Percentiles rank a stretch among this genome's conserved stretches.
phyloP scores from a whole-genome alignment of 2,888 invertebrate genomes.

The Eupithecia dodoneata region DNA sequence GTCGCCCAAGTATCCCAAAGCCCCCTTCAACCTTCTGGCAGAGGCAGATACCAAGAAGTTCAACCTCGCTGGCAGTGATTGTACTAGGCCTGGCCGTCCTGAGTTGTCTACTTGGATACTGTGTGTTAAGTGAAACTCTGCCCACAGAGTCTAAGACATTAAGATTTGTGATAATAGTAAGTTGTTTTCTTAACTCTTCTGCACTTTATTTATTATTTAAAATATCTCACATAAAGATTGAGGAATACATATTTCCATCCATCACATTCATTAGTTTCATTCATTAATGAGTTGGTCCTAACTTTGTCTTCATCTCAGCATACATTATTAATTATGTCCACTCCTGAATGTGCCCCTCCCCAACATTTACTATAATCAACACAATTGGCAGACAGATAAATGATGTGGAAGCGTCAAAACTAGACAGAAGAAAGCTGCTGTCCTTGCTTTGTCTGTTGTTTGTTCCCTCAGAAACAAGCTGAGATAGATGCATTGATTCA shows the following conservation, averaged over 20 bases:
- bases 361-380: neutral
- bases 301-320: too few species aligned
- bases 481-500: neutral
- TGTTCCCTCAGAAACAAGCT: neutral
- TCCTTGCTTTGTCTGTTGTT: neutral
- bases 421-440: neutral
- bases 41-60: constrained; percentile 67
- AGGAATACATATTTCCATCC: too few species aligned
- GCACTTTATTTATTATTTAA: too few species aligned
- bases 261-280: too few species aligned
- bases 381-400: neutral
- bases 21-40: constrained; percentile 59
- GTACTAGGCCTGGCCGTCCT: constrained; percentile 76
- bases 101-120: constrained; percentile 79
- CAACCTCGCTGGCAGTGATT: constrained; percentile 71
- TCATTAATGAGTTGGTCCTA: too few species aligned
- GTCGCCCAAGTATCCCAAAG: constrained; percentile 64
- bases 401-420: neutral
- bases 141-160: constrained; percentile 79
- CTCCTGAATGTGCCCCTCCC: too few species aligned
- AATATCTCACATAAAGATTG: too few species aligned
- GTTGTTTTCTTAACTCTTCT: constrained; percentile 42
- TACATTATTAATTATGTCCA: too few species aligned
- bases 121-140: constrained; percentile 75
- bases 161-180: constrained; percentile 73